phyloP scores from a whole-genome alignment of 1,140 invertebrate species.

The Vollenhovia emeryi region DNA sequence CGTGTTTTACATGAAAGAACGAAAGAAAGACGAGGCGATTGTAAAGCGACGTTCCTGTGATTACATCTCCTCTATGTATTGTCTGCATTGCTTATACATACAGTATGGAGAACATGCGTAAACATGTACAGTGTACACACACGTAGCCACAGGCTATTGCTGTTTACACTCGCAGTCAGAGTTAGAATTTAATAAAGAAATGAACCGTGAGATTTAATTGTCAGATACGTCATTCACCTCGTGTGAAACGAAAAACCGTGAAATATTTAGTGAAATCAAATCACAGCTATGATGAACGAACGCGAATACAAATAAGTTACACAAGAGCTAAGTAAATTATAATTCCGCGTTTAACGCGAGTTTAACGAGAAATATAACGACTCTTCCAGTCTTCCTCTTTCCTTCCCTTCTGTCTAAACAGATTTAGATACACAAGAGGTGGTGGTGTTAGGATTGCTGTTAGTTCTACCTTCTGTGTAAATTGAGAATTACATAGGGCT shows the following conservation, averaged over 20 bases:
- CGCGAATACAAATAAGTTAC: slow-evolving; percentile 45
- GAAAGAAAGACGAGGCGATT: slow-evolving; percentile 25
- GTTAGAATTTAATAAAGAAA: not conserved
- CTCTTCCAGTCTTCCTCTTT: not conserved
- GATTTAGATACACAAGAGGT: slow-evolving; percentile 27
- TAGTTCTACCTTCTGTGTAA: slow-evolving; percentile 82
- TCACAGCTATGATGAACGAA: slow-evolving; percentile 9
- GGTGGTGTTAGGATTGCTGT: slow-evolving; percentile 29
- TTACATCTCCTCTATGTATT: slow-evolving; percentile 30
- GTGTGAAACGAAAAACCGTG: slow-evolving; percentile 59
- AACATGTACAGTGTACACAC: slow-evolving; percentile 9
- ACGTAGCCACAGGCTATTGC: slow-evolving; percentile 6
- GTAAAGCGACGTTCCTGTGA: not conserved
- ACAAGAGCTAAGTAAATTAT: slow-evolving; percentile 48
- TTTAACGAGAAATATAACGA: slow-evolving; percentile 41
- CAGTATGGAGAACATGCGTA: not conserved
- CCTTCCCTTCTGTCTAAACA: not conserved
- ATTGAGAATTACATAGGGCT: slow-evolving; percentile 85
- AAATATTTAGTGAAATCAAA: slow-evolving; percentile 9
- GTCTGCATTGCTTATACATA: slow-evolving; percentile 1
- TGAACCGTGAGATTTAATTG: not conserved
- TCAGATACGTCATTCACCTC: slow-evolving; percentile 3
- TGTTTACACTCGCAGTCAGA: not conserved
- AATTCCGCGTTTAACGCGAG: slow-evolving; percentile 31
- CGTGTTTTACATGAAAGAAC: slow-evolving; percentile 67